phyloP scores from a whole-genome alignment of 2,888 invertebrate species.

The Dendrolimus houi region DNA sequence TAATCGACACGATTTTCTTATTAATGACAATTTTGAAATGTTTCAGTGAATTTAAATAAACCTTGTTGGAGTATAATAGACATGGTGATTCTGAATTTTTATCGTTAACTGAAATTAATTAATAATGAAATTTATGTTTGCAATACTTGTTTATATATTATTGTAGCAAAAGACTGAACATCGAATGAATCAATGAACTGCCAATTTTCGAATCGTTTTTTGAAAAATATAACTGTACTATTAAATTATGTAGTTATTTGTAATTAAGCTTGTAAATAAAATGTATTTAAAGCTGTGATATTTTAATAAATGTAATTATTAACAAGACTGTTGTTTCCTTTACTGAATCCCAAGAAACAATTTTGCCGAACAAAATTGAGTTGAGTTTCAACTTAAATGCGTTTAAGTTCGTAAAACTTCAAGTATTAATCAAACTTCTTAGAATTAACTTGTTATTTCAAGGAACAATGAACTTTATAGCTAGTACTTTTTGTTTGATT shows the following conservation, averaged over 20 bases:
- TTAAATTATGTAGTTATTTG: constrained; percentile 19
- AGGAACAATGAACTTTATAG: too few relatives aligned
- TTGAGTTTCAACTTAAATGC: too few relatives aligned
- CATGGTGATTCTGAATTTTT: too few relatives aligned
- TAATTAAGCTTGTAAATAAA: constrained; percentile 31
- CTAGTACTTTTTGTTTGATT: too few relatives aligned
- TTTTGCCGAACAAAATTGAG: constrained; percentile 12
- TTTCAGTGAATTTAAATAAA: too few relatives aligned
- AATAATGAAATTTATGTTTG: background rate
- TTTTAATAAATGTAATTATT: constrained; percentile 26
- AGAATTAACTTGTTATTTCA: too few relatives aligned
- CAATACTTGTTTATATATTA: constrained; percentile 3
- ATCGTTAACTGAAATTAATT: too few relatives aligned
- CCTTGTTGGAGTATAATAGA: too few relatives aligned
- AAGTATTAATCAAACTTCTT: too few relatives aligned
- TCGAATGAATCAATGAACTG: constrained; percentile 15
- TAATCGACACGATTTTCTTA: too few relatives aligned
- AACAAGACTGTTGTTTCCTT: background rate
- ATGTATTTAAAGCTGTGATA: constrained; percentile 58
- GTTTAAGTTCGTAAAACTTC: background rate
- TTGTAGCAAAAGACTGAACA: constrained; percentile 21
- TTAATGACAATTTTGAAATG: too few relatives aligned
- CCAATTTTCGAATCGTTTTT: constrained; percentile 20
- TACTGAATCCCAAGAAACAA: constrained; percentile 15
- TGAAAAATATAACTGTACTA: constrained; percentile 12